Evolutionary conservation across 2,113 vertebrate species (phyloP).

Genomic region (Antennarius striatus): DNA sequence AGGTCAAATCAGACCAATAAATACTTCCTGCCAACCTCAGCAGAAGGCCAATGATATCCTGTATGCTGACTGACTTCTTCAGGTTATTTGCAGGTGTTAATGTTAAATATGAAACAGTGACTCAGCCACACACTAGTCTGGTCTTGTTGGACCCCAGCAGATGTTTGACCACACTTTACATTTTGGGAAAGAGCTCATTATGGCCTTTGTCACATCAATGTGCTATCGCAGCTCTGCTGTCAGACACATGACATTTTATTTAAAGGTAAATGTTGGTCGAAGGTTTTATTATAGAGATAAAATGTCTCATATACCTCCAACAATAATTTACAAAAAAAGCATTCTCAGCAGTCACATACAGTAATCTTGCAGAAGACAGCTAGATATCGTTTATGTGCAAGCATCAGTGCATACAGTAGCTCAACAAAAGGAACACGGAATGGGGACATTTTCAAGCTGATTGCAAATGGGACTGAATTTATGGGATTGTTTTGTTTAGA

Average conservation of each 20-base stretch:
- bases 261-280: no score
- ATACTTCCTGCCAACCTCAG: conserved; percentile 11
- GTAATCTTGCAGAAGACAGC: no score
- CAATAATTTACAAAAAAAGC: no score
- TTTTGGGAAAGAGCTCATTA: conserved; percentile 18
- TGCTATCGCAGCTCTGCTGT: not conserved
- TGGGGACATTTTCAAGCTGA: no score
- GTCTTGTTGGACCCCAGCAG: not conserved
- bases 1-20: no score
- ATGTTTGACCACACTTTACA: not conserved
- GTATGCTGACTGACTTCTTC: conserved; percentile 27
- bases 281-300: not conserved
- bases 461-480: no score
- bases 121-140: not conserved
- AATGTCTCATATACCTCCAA: no score
- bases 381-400: no score
- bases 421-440: no score
- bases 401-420: no score
- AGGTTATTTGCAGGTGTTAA: conserved; percentile 1
- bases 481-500: no score
- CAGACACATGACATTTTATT: not conserved
- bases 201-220: not conserved
- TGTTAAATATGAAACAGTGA: conserved; percentile 19
- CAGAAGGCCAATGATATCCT: conserved; percentile 3
- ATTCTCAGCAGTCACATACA: no score